Evolutionary conservation across 2,113 vertebrate species (phyloP).

Genomic region (Sylvietta virens): DNA sequence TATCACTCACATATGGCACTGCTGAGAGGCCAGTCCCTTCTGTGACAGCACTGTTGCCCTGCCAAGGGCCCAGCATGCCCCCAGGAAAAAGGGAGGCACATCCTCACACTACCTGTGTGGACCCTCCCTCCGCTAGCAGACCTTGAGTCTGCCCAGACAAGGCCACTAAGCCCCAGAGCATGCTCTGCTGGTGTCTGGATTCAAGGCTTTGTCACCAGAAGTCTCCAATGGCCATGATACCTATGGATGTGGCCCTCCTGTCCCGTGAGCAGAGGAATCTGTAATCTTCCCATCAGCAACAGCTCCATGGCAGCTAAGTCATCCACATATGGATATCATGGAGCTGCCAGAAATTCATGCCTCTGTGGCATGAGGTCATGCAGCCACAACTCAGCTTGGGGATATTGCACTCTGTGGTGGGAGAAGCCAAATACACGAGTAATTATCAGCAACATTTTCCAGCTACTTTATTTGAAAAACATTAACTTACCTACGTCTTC

Average conservation of each 20-base stretch:
- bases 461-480: neutral
- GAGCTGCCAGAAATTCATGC: neutral
- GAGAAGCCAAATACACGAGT: neutral
- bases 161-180: neutral
- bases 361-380: neutral
- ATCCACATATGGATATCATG: accelerated
- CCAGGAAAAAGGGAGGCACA: neutral
- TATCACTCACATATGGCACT: neutral
- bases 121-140: neutral
- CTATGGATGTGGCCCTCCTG: neutral
- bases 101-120: neutral
- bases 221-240: accelerated
- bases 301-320: neutral
- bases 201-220: neutral
- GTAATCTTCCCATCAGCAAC: neutral
- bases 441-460: neutral
- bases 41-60: neutral
- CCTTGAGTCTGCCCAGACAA: neutral
- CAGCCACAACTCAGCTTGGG: neutral
- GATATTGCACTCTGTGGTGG: neutral
- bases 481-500: neutral
- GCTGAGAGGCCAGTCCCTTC: neutral
- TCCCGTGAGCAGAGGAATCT: neutral
- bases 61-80: neutral
- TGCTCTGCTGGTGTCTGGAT: neutral